Conservation (phyloP, 2,888 invertebrate species). For the Hirtodrosophila confusa region DNA sequence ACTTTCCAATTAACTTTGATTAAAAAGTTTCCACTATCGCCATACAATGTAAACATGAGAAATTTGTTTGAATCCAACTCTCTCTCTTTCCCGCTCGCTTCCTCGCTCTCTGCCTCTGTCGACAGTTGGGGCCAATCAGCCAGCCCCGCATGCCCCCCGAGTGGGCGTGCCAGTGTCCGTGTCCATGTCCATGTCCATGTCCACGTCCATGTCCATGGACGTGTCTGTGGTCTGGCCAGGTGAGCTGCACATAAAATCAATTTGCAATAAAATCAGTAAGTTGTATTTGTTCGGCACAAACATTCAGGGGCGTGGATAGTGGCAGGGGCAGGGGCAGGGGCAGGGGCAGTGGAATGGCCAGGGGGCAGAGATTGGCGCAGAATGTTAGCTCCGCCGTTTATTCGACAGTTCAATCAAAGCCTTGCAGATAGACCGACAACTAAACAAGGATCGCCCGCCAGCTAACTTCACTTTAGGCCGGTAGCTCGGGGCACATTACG, state of each 20-base stretch:
- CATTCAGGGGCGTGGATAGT: constrained; percentile 31
- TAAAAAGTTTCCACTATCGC: constrained; percentile 78
- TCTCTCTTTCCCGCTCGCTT: not conserved
- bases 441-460: constrained; percentile 20
- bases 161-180: constrained; percentile 46
- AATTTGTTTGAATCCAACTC: constrained; percentile 75
- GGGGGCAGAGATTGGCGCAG: not conserved
- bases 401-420: constrained; percentile 27
- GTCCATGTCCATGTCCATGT: constrained; percentile 28
- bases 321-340: not conserved
- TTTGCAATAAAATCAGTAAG: constrained; percentile 79
- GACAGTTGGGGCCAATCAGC: constrained; percentile 36
- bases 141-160: not conserved
- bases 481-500: constrained; percentile 8
- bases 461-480: constrained; percentile 28
- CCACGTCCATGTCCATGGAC: constrained; percentile 15
- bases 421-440: constrained; percentile 9
- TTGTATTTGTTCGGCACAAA: constrained; percentile 73
- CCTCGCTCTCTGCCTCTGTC: not conserved
- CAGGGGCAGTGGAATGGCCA: not conserved
- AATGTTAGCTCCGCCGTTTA: constrained; percentile 29
- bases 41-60: constrained; percentile 79
- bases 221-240: constrained; percentile 44
- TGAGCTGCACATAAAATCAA: constrained; percentile 75
- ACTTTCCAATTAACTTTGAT: constrained; percentile 80